Evolutionary conservation across 1,140 invertebrate genomes (phyloP).

Genomic region (honey bee (Apis mellifera)): Amel_HAv3.1 CM009941.2:14723001-14723500

Average conservation of each 20-base stretch:
- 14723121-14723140: constrained; percentile 27
- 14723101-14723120: constrained; percentile 60
- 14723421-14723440: too few relatives aligned
- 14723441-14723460: background rate
- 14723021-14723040: too few relatives aligned
- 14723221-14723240: too few relatives aligned
- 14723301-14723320: too few relatives aligned
- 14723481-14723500: background rate
- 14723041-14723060: background rate
- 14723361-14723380: too few relatives aligned
- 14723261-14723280: background rate
- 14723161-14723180: constrained; percentile 43
- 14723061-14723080: background rate
- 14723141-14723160: constrained; percentile 52
- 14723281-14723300: too few relatives aligned
- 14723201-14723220: background rate
- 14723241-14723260: background rate
- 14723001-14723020: too few relatives aligned
- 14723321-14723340: background rate
- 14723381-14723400: too few relatives aligned
- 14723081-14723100: constrained; percentile 10
- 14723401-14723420: too few relatives aligned
- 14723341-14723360: background rate
- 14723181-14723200: background rate
- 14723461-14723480: background rate